phyloP scores from a whole-genome alignment of 1,140 invertebrate species.

The Eubasilissa regina region DNA sequence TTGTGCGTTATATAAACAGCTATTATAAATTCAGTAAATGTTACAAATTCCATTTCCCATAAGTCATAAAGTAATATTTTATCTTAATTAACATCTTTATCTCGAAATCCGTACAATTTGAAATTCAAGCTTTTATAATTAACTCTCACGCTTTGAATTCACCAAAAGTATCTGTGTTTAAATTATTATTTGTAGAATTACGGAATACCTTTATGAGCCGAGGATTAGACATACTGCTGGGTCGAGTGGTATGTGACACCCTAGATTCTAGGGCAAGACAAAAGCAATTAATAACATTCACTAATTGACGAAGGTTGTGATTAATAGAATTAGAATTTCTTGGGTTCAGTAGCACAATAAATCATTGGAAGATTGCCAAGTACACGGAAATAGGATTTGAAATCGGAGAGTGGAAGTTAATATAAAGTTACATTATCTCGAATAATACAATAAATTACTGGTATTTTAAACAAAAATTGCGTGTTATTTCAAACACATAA shows the following conservation, averaged over 20 bases:
- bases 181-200: slow-evolving; percentile 30
- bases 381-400: not conserved
- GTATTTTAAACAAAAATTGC: too few species aligned
- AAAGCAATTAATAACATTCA: slow-evolving; percentile 40
- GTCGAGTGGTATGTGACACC: slow-evolving; percentile 11
- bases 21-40: slow-evolving; percentile 21
- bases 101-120: slow-evolving; percentile 38
- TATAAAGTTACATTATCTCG: not conserved
- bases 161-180: slow-evolving; percentile 7
- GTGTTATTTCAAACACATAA: too few species aligned
- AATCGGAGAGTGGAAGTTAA: not conserved
- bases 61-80: slow-evolving; percentile 31
- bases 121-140: slow-evolving; percentile 36
- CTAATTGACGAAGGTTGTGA: slow-evolving; percentile 37
- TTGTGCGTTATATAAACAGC: not conserved
- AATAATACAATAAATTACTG: too few species aligned
- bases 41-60: slow-evolving; percentile 30
- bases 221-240: slow-evolving; percentile 15
- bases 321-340: slow-evolving; percentile 44
- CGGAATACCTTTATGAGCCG: slow-evolving; percentile 18
- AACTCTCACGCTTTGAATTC: slow-evolving; percentile 19
- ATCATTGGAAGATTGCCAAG: slow-evolving; percentile 38
- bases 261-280: slow-evolving; percentile 18
- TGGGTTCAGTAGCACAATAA: slow-evolving; percentile 35
- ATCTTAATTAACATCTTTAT: slow-evolving; percentile 44